Evolutionary conservation across 2,888 invertebrate genomes (phyloP), one percentile per base, ranked within the genome.

Genomic region (Pristionchus arcanus): DNA sequence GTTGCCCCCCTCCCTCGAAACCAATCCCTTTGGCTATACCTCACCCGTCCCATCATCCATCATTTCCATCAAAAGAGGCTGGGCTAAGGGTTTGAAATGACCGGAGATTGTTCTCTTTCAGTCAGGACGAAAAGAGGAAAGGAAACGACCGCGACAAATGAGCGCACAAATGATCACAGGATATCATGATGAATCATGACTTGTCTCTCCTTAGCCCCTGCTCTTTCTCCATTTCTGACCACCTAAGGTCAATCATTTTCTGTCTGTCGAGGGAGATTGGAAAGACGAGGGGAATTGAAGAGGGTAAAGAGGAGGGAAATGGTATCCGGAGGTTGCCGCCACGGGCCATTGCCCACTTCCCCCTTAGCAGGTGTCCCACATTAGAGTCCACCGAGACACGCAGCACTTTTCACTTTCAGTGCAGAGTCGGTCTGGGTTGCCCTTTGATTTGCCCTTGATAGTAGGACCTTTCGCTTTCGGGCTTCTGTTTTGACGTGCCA

Each of bases 281-380:
- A 49, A 13, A 49, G 42, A 49, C 42, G 13, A 49, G 9, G 4
- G 42, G 42, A 49, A 49, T 49, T 49, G 42, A 49, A 49, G 42
- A 68, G 68, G 68, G 66, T 42, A 42, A n/a, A 68, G 68, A 28
- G 68, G 68, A 28, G 68, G 28, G 68, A 28, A 13, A 68, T 25
- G 68, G 59, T 55, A 85, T 59, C 55, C 59, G 84, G 84, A 85
- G 84, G n/a, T 55, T 16, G 49, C 28, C 15, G n/a, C 16, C 55
- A 53, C n/a, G 59, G 84, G 25, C 63, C 84, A 85, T 81, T 81
- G 84, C 34, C 59, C 28, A n/a, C 25, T 85, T 85, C 84, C 84
- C 25, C 83, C 53, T 59, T 55, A 11, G 55, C 84, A 85, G 59
- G 31, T 59, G 84, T 59, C 81, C 81, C 49, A 81, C 9, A 81